Conservation (phyloP, 2,113 vertebrate genomes). For the Pollimyrus isidori region DNA sequence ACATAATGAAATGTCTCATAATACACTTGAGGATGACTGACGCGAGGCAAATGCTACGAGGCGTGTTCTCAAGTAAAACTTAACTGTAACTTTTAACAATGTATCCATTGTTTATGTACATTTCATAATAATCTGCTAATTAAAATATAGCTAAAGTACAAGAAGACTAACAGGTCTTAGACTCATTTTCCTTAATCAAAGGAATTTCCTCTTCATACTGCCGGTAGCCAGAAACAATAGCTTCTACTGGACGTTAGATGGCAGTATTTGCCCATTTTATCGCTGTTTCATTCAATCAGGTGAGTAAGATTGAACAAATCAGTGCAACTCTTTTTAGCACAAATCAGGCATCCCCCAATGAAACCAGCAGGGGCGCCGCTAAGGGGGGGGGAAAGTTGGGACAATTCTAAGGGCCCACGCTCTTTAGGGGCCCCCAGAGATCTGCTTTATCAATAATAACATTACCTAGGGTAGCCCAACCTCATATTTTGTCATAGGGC, state of each 20-base stretch:
- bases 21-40: background rate
- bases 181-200: background rate
- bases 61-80: background rate
- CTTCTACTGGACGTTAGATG: constrained; percentile 36
- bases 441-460: too few relatives aligned
- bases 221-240: background rate
- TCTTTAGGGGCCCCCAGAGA: too few relatives aligned
- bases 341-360: background rate
- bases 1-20: background rate
- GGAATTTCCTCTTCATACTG: background rate
- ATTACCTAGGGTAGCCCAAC: too few relatives aligned
- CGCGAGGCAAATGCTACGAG: background rate
- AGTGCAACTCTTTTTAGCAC: background rate
- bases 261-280: constrained; percentile 7
- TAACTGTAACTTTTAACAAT: background rate
- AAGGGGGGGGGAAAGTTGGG: too few relatives aligned
- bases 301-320: background rate
- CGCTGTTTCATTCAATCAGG: background rate
- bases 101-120: background rate
- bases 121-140: background rate
- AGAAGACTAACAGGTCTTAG: background rate
- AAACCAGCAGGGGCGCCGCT: too few relatives aligned
- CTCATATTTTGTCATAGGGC: too few relatives aligned
- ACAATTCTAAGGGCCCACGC: too few relatives aligned
- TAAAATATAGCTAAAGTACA: background rate